Conservation (phyloP, 2,797 vertebrate genomes). For the Urosaurus nigricauda region DNA sequence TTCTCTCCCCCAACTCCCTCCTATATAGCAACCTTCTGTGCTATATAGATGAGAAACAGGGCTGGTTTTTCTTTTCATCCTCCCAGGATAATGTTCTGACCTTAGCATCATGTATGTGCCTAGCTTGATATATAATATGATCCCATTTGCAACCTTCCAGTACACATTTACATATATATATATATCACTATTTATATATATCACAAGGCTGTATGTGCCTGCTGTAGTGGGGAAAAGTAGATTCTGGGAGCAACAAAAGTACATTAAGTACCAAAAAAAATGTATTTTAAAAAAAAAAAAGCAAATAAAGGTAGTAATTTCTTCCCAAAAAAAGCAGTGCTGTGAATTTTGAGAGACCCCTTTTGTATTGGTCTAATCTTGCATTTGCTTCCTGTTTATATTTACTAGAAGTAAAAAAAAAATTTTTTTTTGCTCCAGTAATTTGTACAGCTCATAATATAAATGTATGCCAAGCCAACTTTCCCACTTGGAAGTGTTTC, state of each 20-base stretch:
- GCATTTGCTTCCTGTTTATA: not conserved
- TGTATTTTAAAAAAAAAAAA: too few species aligned
- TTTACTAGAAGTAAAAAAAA: constrained; percentile 13
- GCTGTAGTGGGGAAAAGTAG: too few species aligned
- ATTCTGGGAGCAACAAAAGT: constrained; percentile 38
- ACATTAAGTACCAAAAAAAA: not conserved
- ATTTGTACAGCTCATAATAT: not conserved
- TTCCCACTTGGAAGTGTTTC: constrained; percentile 29
- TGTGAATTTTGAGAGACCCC: not conserved
- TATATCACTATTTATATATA: not conserved
- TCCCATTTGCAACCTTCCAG: too few species aligned
- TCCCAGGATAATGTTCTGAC: too few species aligned
- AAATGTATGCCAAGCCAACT: not conserved
- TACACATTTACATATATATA: not conserved
- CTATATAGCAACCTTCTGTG: constrained; percentile 29
- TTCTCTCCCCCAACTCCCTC: constrained; percentile 47
- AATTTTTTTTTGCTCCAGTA: constrained; percentile 24
- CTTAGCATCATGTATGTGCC: too few species aligned
- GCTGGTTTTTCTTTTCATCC: not conserved
- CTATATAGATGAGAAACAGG: not conserved
- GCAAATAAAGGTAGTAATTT: not conserved
- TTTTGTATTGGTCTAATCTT: not conserved
- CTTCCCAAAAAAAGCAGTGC: not conserved
- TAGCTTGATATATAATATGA: too few species aligned
- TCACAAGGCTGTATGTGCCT: too few species aligned